phyloP scores from a whole-genome alignment of 2,113 vertebrate species.

The Pimephales promelas region DNA sequence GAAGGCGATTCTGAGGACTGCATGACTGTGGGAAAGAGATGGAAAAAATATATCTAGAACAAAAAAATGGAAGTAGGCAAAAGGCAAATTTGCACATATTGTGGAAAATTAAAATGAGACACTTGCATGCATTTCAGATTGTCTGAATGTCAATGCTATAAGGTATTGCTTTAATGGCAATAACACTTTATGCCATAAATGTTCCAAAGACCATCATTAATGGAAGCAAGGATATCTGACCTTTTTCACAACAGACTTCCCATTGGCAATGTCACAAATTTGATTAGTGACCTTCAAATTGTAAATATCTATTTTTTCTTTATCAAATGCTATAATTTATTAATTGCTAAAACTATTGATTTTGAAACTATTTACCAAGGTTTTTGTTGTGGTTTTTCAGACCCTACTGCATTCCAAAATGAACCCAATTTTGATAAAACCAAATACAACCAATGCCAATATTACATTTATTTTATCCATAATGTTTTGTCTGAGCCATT shows the following conservation, averaged over 20 bases:
- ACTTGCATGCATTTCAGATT: background rate
- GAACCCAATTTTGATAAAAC: background rate
- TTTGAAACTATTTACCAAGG: background rate
- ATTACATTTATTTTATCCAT: background rate
- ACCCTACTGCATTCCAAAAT: background rate
- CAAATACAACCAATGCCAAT: background rate
- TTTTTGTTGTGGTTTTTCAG: background rate
- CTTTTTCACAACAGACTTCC: background rate
- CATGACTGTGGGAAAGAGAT: conserved; percentile 66
- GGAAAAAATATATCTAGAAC: background rate
- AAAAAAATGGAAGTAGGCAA: background rate
- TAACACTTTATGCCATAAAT: background rate
- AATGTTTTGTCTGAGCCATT: conserved; percentile 7
- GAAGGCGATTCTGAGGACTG: conserved; percentile 77
- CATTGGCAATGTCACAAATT: background rate
- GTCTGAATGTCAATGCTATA: background rate
- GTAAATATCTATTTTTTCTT: background rate
- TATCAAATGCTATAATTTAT: background rate
- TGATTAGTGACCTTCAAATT: background rate
- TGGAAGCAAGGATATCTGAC: background rate
- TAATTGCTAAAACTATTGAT: background rate
- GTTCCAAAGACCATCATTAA: background rate
- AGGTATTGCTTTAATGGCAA: background rate
- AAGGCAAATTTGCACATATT: background rate
- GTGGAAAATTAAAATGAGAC: background rate